These are phyloP conservation scores for Phyllopteryx taeniolatus DNA, from an alignment of 2,113 vertebrate species.

Conservation along the genomic window DNA sequence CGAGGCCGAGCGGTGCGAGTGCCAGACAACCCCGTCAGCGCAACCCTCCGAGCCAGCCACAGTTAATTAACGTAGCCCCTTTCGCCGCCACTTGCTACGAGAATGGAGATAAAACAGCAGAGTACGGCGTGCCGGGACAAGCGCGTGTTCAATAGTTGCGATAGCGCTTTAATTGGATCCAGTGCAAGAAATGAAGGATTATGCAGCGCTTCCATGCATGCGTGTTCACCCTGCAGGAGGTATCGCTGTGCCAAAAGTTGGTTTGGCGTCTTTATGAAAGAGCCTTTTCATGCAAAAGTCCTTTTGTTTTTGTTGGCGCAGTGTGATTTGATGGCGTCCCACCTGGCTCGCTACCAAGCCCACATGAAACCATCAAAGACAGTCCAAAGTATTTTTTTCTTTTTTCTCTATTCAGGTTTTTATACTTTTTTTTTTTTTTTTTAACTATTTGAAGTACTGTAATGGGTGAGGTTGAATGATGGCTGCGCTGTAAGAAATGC, in stretches of 20 bases:
- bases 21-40: conserved; percentile 42
- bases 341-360: conserved; percentile 47
- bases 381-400: conserved; percentile 28
- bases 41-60: conserved; percentile 41
- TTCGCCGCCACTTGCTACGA: conserved; percentile 7
- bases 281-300: conserved; percentile 53
- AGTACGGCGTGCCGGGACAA: conserved; percentile 16
- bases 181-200: conserved; percentile 4
- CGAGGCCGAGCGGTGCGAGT: conserved; percentile 45
- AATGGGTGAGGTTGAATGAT: conserved; percentile 3
- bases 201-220: conserved; percentile 9
- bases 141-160: not conserved
- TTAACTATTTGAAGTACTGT: not conserved
- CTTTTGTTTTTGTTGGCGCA: conserved; percentile 48
- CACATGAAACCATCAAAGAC: conserved; percentile 54
- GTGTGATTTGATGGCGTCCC: conserved; percentile 43
- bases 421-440: not conserved
- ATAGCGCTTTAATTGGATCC: conserved; percentile 7
- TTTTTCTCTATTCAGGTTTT: not conserved
- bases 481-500: not conserved
- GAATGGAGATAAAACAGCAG: not conserved
- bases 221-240: conserved; percentile 32
- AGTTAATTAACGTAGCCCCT: conserved; percentile 48
- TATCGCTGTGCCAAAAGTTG: conserved; percentile 29
- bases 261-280: conserved; percentile 53